A percentile compares a stretch with the other conserved stretches of the same genome.
Evolutionary conservation across 1,140 invertebrate species (phyloP).

Genomic region (Diuraphis noxia): DNA sequence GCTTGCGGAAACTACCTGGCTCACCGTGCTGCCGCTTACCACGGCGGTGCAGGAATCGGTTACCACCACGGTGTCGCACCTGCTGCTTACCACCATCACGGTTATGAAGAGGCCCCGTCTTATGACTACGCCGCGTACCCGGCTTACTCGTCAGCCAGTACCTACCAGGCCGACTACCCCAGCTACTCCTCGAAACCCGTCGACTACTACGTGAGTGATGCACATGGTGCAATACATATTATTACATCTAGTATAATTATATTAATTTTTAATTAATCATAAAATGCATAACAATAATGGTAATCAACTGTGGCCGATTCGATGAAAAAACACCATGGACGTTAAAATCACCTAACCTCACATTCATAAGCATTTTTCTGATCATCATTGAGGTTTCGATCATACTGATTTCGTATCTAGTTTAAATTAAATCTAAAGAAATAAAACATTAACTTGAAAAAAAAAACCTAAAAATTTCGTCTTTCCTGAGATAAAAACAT

Average conservation of each 20-base stretch:
- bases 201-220: slow-evolving; percentile 54
- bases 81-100: background rate
- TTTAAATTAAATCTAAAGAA: background rate
- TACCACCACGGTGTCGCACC: background rate
- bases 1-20: slow-evolving; percentile 21
- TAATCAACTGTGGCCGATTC: background rate
- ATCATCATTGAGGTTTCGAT: background rate
- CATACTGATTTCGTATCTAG: background rate
- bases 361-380: background rate
- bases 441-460: background rate
- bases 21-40: slow-evolving; percentile 40
- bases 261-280: background rate
- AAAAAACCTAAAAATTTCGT: too few relatives aligned
- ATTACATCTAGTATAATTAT: too few relatives aligned
- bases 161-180: slow-evolving; percentile 48
- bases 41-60: background rate
- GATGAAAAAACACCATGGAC: background rate
- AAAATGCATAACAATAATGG: background rate
- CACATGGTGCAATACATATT: background rate
- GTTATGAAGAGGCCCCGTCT: background rate
- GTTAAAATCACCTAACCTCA: background rate
- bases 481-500: too few relatives aligned
- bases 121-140: slow-evolving; percentile 48
- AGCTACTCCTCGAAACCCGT: slow-evolving; percentile 51
- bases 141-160: slow-evolving; percentile 55